Base-by-base conservation (phyloP, 2,797 vertebrate species). In the Holocentrus rufus region DNA sequence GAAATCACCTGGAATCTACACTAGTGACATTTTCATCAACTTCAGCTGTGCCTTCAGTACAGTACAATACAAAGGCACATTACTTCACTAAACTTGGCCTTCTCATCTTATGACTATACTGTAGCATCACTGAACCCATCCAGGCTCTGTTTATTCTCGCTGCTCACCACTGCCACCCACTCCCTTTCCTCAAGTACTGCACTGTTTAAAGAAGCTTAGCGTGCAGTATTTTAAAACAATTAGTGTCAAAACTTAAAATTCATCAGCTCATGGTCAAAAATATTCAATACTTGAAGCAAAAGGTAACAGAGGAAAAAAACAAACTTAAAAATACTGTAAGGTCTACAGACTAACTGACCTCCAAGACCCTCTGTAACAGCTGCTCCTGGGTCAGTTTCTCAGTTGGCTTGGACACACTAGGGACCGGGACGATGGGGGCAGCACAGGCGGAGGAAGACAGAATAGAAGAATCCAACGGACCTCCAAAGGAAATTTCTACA, bases 331-430 rank as follows among this genome's bases (percentile, higher is more conserved):
- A 1, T 11, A 39, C 44, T 10, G 15, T 13, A 13, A 10, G 25
- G 44, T 56, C 27, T 20, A n/a, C n/a, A 56, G 18, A 49, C 34
- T 11, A 46, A 76, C 89, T 80, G 6, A 91, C 90, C 87, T 93
- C 74, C 58, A 80, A 1, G 56, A 94, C 84, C 52, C 90, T 89
- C 63, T 88, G 46, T 61, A 85, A 76, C 34, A 94, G 87, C 74
- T 90, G 73, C 1, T 85, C 53, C 22, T 92, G 80, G 1, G 79
- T 87, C 80, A 91, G 36, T 18, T 66, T 71, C 39, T 80, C 69
- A 4, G 53, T 59, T 23, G 74, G 74, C 46, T 65, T 68, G 55
- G 75, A 8, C 0, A 18, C 63, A 30, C 58, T 30, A 25, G 56
- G 7, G 7, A 17, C 15, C 2, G 57, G 27, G 13, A 7, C 50